Evolutionary conservation across 2,888 invertebrate species (phyloP).

Genomic region (Ptilodon capucinus): DNA sequence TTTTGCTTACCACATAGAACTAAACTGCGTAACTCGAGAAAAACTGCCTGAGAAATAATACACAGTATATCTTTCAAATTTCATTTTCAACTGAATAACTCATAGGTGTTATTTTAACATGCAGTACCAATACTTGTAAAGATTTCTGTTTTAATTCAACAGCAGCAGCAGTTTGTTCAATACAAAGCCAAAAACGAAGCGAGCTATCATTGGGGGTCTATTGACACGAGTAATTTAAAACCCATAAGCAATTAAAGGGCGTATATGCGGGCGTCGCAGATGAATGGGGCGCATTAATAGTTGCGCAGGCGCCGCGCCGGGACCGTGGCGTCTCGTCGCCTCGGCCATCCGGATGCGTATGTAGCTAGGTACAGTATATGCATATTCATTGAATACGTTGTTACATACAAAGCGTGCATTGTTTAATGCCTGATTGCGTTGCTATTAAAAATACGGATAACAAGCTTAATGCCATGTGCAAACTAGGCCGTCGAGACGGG

Average conservation of each 20-base stretch:
- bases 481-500: too few species aligned
- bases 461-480: neutral
- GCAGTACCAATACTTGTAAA: too few species aligned
- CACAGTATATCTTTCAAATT: too few species aligned
- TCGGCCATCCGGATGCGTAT: slow-evolving; percentile 38
- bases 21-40: neutral
- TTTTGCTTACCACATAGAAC: neutral
- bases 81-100: too few species aligned
- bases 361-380: slow-evolving; percentile 6
- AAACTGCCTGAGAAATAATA: too few species aligned
- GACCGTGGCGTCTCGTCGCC: slow-evolving; percentile 31
- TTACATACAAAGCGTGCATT: neutral
- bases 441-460: neutral
- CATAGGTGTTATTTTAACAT: too few species aligned
- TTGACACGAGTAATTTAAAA: slow-evolving; percentile 48
- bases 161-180: slow-evolving; percentile 21
- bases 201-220: slow-evolving; percentile 22
- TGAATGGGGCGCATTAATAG: slow-evolving; percentile 59
- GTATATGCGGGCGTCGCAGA: slow-evolving; percentile 57
- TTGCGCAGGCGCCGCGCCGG: slow-evolving; percentile 38
- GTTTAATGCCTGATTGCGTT: neutral
- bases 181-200: slow-evolving; percentile 10
- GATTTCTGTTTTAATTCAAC: too few species aligned
- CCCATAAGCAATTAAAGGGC: slow-evolving; percentile 54
- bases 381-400: slow-evolving; percentile 23